Evolutionary conservation across 2,888 invertebrate species (phyloP), one percentile per base, ranked within the genome.

Genomic region (Heliconius sara): DNA sequence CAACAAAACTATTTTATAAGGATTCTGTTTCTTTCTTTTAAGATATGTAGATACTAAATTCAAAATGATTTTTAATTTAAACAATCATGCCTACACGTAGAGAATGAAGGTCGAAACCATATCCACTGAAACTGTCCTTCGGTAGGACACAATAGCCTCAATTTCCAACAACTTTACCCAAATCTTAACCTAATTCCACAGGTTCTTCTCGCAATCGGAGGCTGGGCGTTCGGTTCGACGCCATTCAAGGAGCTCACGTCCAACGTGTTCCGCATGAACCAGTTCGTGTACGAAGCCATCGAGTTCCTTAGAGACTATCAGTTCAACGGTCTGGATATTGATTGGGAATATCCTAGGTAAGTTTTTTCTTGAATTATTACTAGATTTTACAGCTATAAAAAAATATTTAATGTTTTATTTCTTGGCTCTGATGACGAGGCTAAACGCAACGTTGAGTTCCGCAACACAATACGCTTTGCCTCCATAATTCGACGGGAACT

Each of bases 161-260:
- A 52, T 52, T 52, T 19, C 19, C 52, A 52, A 9, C n/a, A n/a
- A 60, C 10, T 60, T n/a, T 0, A 60, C n/a, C 10, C 60, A 60
- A 60, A 60, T n/a, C n/a, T 6, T 0, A n/a, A 65, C 16, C 2
- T 19, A 16, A 27, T 27, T 67, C 16, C 57, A 73, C 87, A 98
- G 97, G 96, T 98, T 81, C 93, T 98, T 0, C 92, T 98, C 25
- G 98, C 98, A 1, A 98, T 99, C 85, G 99, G 99, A 79, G 99
- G 99, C 30, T 99, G 99, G 99, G 98, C 98, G 1, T 99, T 99
- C 88, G 99, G 99, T 19, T 99, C 99, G 1, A 98, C 98, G 0
- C 98, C 98, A 5, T 98, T 98, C 96, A 98, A 98, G 94, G 98
- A 98, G 89, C 95, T 99, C 67, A 98, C 98, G 0, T 97, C 97